Evolutionary conservation across 2,888 invertebrate species (phyloP).

Genomic region (Kuschelorhynchus macadamiae): DNA sequence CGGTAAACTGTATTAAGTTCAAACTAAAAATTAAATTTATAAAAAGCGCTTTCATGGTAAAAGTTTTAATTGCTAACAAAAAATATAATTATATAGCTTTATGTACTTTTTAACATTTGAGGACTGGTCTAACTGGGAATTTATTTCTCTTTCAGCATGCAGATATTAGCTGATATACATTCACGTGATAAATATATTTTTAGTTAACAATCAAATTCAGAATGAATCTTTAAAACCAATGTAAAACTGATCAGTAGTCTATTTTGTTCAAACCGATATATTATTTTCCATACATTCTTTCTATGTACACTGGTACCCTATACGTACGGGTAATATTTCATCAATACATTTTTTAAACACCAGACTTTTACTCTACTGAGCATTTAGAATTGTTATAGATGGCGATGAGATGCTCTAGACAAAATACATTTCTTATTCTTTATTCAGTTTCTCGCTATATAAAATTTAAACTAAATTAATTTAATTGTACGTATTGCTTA

Average conservation of each 20-base stretch:
- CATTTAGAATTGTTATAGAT: conserved; percentile 67
- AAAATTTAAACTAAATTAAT: conserved; percentile 18
- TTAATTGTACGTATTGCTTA: conserved; percentile 13
- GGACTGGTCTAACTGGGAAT: neutral
- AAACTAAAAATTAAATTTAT: conserved; percentile 20
- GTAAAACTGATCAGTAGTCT: conserved; percentile 43
- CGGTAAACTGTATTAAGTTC: conserved; percentile 28
- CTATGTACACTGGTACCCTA: conserved; percentile 68
- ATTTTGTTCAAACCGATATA: conserved; percentile 55
- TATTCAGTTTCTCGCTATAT: conserved; percentile 7
- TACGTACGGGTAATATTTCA: conserved; percentile 64
- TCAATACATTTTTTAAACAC: conserved; percentile 57
- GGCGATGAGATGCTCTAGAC: conserved; percentile 40
- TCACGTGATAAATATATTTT: neutral
- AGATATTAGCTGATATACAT: too few species aligned
- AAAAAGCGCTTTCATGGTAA: conserved; percentile 29
- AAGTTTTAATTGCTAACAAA: conserved; percentile 19
- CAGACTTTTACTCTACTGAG: conserved; percentile 65
- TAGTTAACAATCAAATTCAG: conserved; percentile 11
- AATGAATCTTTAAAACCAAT: conserved; percentile 21
- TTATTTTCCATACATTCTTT: conserved; percentile 61
- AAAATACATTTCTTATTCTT: conserved; percentile 7
- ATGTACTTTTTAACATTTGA: neutral
- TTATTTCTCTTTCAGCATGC: too few species aligned
- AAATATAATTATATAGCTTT: conserved; percentile 16